These are phyloP conservation scores for Lingula anatina DNA, from an alignment of 2,888 invertebrate genomes.

Conservation along the genomic window DNA sequence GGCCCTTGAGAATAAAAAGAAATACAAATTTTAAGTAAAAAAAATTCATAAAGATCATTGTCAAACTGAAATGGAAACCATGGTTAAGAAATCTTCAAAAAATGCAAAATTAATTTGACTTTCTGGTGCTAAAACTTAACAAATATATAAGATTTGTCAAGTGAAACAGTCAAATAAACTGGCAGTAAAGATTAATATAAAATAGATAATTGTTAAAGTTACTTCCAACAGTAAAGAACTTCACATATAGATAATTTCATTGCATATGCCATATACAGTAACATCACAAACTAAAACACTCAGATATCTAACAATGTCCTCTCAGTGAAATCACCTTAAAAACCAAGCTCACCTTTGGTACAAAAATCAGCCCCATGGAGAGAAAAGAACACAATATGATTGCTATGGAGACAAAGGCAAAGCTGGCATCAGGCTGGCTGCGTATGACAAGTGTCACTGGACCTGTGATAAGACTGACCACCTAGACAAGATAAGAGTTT, in stretches of 20 bases:
- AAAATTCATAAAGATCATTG: too few relatives aligned
- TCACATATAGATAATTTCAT: neutral
- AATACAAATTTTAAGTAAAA: neutral
- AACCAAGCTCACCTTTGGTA: conserved; percentile 72
- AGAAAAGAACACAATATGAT: conserved; percentile 97
- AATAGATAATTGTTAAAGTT: neutral
- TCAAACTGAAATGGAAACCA: too few relatives aligned
- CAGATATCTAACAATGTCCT: neutral
- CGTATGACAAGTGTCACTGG: conserved; percentile 96
- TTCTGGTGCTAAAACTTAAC: too few relatives aligned
- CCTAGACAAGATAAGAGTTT: conserved; percentile 25
- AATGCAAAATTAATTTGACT: too few relatives aligned
- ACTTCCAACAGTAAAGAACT: neutral
- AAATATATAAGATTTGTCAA: too few relatives aligned
- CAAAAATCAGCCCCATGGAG: conserved; percentile 96
- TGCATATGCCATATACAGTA: neutral
- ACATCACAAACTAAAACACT: neutral
- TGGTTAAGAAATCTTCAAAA: too few relatives aligned
- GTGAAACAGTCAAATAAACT: too few relatives aligned
- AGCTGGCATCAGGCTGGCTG: conserved; percentile 95
- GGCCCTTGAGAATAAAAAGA: too few relatives aligned
- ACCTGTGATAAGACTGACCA: conserved; percentile 93
- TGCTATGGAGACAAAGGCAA: conserved; percentile 91
- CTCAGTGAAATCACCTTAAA: neutral
- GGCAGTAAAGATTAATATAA: neutral